Base-by-base conservation (phyloP, 2,888 invertebrate genomes). In the Cinara cedri region DNA sequence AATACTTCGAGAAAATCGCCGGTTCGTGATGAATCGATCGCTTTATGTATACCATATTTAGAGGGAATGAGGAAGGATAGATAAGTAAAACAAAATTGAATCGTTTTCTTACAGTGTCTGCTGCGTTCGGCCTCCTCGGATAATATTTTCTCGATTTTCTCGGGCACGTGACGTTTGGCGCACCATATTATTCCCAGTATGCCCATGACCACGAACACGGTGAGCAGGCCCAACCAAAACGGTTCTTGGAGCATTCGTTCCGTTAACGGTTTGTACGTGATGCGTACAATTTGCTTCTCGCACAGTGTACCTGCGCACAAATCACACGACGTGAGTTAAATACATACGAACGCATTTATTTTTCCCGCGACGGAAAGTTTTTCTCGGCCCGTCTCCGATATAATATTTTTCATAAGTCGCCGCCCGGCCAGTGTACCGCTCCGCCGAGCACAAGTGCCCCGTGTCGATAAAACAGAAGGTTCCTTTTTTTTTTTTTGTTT, bases 201-300 rank as follows among this genome's bases (percentile, higher is more conserved):
- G 72, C 90, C 91, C 84, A 95, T 88, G 0, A 95, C 93, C 13
- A 91, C 90, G 84, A 92, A 91, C 0, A 95, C 94, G 0, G 94
- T 93, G 85, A 95, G 92, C 55, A 95, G 88, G 0, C 95, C 95
- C 62, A 95, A 87, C 95, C 95, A 95, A 86, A 95, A 95, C 0
- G 95, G 95, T 85, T 95, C 94, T 83, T 93, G 92, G 46, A 95
- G 87, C 92, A 95, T 93, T 42, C 93, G 87, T 83, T 93, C 90
- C 13, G 93, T 93, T 21, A 94, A 87, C 6, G 91, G 91, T 83
- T 90, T 91, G 85, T 89, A 91, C 1, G 91, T 90, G 81, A 91
- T 91, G 83, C 91, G 90, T 82, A 90, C 88, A 87, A 91, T 90
- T 60, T 90, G 87, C 72, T 87, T 87, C 86, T 93, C 93, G 84